Evolutionary conservation across 2,888 invertebrate genomes (phyloP).

Genomic region (Drosophila mercatorum): DNA sequence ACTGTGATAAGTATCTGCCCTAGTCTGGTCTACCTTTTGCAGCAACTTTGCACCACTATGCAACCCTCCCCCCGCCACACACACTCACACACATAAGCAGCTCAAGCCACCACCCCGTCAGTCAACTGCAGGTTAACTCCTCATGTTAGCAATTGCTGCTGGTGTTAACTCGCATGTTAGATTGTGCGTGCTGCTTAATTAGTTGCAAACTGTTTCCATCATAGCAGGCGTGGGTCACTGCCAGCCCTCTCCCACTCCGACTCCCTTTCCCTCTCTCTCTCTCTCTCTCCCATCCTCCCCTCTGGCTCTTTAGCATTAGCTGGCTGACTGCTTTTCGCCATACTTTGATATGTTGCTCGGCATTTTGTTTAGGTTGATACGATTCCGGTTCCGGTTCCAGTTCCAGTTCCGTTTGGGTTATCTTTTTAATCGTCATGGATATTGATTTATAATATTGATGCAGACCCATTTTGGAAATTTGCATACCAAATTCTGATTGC

Average conservation of each 20-base stretch:
- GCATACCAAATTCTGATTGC: conserved; percentile 82
- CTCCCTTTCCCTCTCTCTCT: not conserved
- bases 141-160: conserved; percentile 24
- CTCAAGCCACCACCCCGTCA: not conserved
- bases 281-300: not conserved
- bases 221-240: conserved; percentile 28
- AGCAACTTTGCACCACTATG: conserved; percentile 43
- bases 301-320: conserved; percentile 32
- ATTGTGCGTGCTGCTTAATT: conserved; percentile 80
- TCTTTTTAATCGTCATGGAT: conserved; percentile 68
- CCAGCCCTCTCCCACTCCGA: not conserved
- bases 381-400: conserved; percentile 13
- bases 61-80: not conserved
- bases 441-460: conserved; percentile 82
- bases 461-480: conserved; percentile 81
- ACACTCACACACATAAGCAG: conserved; percentile 2
- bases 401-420: conserved; percentile 28
- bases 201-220: conserved; percentile 80
- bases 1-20: conserved; percentile 38
- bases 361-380: conserved; percentile 43
- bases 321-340: conserved; percentile 50
- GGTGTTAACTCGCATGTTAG: conserved; percentile 79
- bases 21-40: not conserved
- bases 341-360: conserved; percentile 26
- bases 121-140: conserved; percentile 6